Percentiles rank a stretch among this genome's conserved stretches.
Conservation (phyloP, 2,888 invertebrate species). For the Tenthredo distinguenda region DNA sequence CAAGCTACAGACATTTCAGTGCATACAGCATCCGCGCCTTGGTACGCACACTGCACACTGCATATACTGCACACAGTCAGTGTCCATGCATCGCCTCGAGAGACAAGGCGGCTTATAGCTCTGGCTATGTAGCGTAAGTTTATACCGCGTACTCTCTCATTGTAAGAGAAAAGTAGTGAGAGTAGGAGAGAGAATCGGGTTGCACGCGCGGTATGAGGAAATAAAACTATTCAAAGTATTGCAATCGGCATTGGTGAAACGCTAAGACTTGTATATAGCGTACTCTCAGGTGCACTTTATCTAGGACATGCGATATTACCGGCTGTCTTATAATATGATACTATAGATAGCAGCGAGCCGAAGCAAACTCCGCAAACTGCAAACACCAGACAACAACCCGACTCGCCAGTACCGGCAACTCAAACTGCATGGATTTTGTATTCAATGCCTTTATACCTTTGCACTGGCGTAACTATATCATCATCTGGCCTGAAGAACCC, state of each 20-base stretch:
- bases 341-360: conserved; percentile 5
- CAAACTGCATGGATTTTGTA: conserved; percentile 28
- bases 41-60: conserved; percentile 57
- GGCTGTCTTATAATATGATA: conserved; percentile 48
- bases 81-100: conserved; percentile 49
- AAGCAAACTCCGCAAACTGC: not conserved
- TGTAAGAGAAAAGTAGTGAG: conserved; percentile 52
- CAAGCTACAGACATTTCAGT: not conserved
- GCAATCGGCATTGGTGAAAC: conserved; percentile 38
- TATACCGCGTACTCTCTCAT: conserved; percentile 23
- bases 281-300: conserved; percentile 48
- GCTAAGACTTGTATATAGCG: not conserved
- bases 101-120: conserved; percentile 22
- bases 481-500: too few species aligned
- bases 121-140: not conserved
- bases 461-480: conserved; percentile 31
- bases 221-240: conserved; percentile 22
- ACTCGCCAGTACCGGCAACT: not conserved
- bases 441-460: not conserved
- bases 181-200: conserved; percentile 31
- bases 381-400: conserved; percentile 3
- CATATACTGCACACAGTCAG: conserved; percentile 37
- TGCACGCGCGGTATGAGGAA: conserved; percentile 31
- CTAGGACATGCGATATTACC: conserved; percentile 48
- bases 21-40: conserved; percentile 55